These are phyloP conservation scores for Dipodomys merriami DNA, from an alignment of 2,113 vertebrate genomes.

Conservation along the genomic window DNA sequence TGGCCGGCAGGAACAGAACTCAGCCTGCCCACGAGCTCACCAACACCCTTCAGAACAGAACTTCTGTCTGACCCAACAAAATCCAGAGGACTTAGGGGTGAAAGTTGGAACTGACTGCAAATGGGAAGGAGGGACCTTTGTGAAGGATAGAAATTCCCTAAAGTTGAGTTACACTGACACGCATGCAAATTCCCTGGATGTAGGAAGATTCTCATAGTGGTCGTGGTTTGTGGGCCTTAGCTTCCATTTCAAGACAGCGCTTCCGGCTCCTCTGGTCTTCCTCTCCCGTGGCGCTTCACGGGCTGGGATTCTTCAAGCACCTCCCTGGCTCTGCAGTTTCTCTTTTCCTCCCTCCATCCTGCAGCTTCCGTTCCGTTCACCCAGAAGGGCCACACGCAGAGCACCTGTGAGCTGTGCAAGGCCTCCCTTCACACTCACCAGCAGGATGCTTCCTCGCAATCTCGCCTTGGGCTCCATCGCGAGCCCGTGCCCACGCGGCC, in stretches of 20 bases:
- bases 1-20: no score
- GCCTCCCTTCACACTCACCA: no score
- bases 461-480: no score
- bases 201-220: background rate
- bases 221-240: background rate
- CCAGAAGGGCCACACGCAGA: no score
- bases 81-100: background rate
- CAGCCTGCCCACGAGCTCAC: background rate
- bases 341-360: background rate
- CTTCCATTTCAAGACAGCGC: background rate
- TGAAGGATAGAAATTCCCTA: background rate
- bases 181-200: background rate
- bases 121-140: background rate
- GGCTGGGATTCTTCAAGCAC: background rate
- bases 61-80: background rate
- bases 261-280: no score
- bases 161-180: background rate
- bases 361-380: no score
- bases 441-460: no score
- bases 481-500: no score
- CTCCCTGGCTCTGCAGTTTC: no score
- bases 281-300: background rate
- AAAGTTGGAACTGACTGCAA: background rate
- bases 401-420: no score
- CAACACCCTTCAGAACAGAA: background rate